Conservation (phyloP, 2,888 invertebrate species). For the Clepsis dumicolana region DNA sequence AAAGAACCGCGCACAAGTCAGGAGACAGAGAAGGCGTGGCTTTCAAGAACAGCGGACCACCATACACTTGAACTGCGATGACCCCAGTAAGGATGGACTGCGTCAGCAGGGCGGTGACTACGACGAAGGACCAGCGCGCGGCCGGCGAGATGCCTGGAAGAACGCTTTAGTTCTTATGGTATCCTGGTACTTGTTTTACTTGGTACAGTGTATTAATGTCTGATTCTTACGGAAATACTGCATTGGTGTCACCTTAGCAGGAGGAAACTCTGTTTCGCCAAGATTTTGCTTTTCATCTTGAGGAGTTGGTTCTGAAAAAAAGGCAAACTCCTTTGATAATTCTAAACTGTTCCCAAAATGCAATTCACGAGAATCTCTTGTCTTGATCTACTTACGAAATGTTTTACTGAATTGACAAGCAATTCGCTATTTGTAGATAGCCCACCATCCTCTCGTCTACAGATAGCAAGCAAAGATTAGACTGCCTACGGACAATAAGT, state of each 20-base stretch:
- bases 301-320: slow-evolving; percentile 20
- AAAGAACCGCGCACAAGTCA: slow-evolving; percentile 71
- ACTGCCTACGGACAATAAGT: too few relatives aligned
- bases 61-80: slow-evolving; percentile 50
- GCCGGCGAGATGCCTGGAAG: slow-evolving; percentile 31
- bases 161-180: background rate
- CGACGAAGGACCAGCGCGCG: slow-evolving; percentile 39
- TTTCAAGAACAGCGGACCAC: slow-evolving; percentile 66
- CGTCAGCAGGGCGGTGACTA: slow-evolving; percentile 19
- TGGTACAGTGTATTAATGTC: background rate
- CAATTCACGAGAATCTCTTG: too few relatives aligned
- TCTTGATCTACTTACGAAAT: too few relatives aligned
- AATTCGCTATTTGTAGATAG: too few relatives aligned
- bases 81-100: slow-evolving; percentile 49
- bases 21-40: slow-evolving; percentile 68
- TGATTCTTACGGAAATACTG: slow-evolving; percentile 38
- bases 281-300: slow-evolving; percentile 30
- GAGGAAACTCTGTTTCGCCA: background rate
- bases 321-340: background rate
- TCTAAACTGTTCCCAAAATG: too few relatives aligned
- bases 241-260: slow-evolving; percentile 26
- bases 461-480: too few relatives aligned
- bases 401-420: too few relatives aligned
- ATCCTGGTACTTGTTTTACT: background rate
- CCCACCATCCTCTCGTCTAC: too few relatives aligned